Evolutionary conservation across 2,888 invertebrate species (phyloP).

Genomic region (Conus canariensis): DNA sequence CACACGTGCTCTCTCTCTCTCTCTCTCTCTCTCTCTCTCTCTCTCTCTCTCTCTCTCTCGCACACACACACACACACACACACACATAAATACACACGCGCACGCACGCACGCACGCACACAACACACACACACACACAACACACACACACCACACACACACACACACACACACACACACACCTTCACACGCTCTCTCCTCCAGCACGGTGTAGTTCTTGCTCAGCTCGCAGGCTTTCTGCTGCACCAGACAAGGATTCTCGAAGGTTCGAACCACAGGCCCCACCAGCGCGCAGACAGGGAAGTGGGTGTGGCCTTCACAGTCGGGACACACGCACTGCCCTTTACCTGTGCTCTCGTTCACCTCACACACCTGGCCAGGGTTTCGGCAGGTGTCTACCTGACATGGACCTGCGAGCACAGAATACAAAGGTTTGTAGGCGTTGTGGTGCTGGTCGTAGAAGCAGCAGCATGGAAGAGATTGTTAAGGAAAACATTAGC

Average conservation of each 20-base stretch:
- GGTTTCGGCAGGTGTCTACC: constrained; percentile 17
- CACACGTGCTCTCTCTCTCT: no score
- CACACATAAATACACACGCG: no score
- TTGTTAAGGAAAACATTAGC: no score
- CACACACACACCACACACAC: no score
- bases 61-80: no score
- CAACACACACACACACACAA: no score
- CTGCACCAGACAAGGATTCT: constrained; percentile 49
- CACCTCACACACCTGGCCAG: constrained; percentile 40
- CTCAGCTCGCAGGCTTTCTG: constrained; percentile 41
- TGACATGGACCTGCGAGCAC: constrained; percentile 9
- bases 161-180: background rate
- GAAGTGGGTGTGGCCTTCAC: background rate
- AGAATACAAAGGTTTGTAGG: background rate
- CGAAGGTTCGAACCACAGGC: constrained; percentile 37
- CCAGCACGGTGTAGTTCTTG: constrained; percentile 39
- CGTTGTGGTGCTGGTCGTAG: background rate
- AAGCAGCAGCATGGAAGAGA: background rate
- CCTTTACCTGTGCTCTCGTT: background rate
- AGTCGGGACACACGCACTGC: constrained; percentile 41
- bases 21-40: no score
- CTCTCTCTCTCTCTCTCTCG: no score
- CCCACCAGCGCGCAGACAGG: constrained; percentile 43
- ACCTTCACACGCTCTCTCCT: constrained; percentile 49
- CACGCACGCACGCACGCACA: no score